A percentile compares a stretch with the other conserved stretches of the same genome.
These are phyloP conservation scores for Laothoe populi DNA, from an alignment of 2,888 invertebrate genomes.

Conservation along the genomic window DNA sequence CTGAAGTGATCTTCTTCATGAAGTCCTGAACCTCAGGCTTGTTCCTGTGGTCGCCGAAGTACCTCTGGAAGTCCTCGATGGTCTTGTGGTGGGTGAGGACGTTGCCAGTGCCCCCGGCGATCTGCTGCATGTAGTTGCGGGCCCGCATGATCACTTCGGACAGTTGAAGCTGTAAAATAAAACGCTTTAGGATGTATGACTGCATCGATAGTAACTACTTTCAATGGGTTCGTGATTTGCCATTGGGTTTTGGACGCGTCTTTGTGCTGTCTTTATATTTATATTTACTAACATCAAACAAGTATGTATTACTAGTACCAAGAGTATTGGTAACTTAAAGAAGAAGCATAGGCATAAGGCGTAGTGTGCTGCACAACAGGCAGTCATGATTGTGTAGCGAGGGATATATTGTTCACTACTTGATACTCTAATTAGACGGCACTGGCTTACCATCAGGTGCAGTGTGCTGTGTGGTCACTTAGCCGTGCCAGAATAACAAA, in stretches of 20 bases:
- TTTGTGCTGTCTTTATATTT: too few species aligned
- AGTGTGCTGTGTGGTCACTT: too few species aligned
- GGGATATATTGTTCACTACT: too few species aligned
- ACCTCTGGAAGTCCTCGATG: conserved; percentile 93
- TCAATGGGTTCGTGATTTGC: conserved; percentile 1
- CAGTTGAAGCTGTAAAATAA: conserved; percentile 91
- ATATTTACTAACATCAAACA: too few species aligned
- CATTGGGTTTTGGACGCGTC: not conserved
- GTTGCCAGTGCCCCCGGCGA: conserved; percentile 94
- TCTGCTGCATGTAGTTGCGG: conserved; percentile 96
- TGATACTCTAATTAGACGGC: too few species aligned
- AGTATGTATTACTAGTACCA: too few species aligned
- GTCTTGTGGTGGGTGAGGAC: conserved; percentile 94
- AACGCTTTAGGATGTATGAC: not conserved
- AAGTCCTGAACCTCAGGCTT: conserved; percentile 94
- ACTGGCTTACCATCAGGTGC: too few species aligned
- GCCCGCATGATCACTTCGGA: conserved; percentile 99
- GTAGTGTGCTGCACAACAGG: too few species aligned
- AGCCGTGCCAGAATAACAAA: too few species aligned
- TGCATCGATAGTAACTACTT: not conserved
- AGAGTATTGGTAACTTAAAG: too few species aligned
- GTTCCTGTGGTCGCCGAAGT: conserved; percentile 90
- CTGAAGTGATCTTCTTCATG: conserved; percentile 95
- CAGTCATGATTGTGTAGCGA: too few species aligned
- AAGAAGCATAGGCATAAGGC: too few species aligned